These are phyloP conservation scores for Eilema sororculum DNA, from an alignment of 2,888 invertebrate genomes.

Conservation along the genomic window DNA sequence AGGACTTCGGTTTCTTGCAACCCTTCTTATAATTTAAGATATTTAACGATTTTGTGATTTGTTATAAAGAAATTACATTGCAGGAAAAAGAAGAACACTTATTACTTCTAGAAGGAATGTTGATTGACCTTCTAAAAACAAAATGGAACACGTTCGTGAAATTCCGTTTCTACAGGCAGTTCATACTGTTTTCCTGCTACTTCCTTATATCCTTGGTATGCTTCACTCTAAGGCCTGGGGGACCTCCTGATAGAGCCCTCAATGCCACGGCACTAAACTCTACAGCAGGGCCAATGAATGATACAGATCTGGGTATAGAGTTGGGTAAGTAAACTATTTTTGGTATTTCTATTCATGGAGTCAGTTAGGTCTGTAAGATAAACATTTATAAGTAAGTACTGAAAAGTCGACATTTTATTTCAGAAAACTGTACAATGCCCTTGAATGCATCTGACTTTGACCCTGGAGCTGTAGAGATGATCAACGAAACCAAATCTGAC, in stretches of 20 bases:
- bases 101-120: slow-evolving; percentile 96
- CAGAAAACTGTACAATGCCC: slow-evolving; percentile 76
- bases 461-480: slow-evolving; percentile 71
- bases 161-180: slow-evolving; percentile 97
- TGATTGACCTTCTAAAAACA: slow-evolving; percentile 97
- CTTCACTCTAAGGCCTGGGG: slow-evolving; percentile 96
- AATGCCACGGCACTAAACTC: slow-evolving; percentile 73
- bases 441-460: slow-evolving; percentile 66
- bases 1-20: no score
- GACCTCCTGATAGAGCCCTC: slow-evolving; percentile 88
- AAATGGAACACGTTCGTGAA: slow-evolving; percentile 99
- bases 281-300: slow-evolving; percentile 66
- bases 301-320: slow-evolving; percentile 69
- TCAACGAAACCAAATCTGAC: slow-evolving; percentile 69
- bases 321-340: neutral
- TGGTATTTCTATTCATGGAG: neutral
- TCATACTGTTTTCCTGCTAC: slow-evolving; percentile 96
- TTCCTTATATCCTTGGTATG: slow-evolving; percentile 95
- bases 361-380: neutral
- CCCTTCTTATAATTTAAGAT: no score
- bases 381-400: no score
- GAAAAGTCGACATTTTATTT: slow-evolving; percentile 37
- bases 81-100: slow-evolving; percentile 98
- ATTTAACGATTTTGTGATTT: neutral
- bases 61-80: slow-evolving; percentile 49